Base-by-base conservation (phyloP, 2,113 vertebrate species). In the Geococcyx californianus region DNA sequence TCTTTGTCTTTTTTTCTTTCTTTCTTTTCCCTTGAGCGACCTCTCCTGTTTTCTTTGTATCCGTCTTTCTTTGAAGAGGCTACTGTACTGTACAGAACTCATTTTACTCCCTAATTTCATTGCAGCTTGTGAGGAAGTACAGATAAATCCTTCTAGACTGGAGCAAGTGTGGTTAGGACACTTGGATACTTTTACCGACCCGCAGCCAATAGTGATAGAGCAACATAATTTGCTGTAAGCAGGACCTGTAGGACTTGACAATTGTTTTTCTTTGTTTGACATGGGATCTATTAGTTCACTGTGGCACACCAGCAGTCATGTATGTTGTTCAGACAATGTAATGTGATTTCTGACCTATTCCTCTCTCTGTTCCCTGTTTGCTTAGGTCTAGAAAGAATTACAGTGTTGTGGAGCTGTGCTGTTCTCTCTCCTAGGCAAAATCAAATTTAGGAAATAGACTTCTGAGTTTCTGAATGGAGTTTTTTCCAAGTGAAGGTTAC, bases 1-100 rank as follows among this genome's bases (percentile, higher is more conserved):
- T 86, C 73, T 90, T 90, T 44, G 44, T 64, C 19, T 45, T 62
- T 68, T 51, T 74, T 54, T 54, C 52, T 54, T 16, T 54, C 77
- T 94, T 95, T 92, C 74, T 95, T 94, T 96, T 96, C 84, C 74
- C 66, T 96, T 84, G 91, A 95, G 93, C 59, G 74, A 97, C 93
- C 91, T 93, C 89, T 91, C 93, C 89, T 73, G 89, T 91, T 94
- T 94, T 58, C 74, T 90, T 59, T 73, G 69, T 28, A 72, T 90
- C 84, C 58, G 36, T 91, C 78, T 75, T 51, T 36, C 68, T 66
- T 56, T 54, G 67, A n/a, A 47, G 81, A 79, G 33, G 59, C 83
- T 74, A 16, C 76, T 81, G 33, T 56, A 21, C 73, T 49, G 33
- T 60, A 33, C 34, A 72, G 81, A 74, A 69, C 69, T 79, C 13